Percentiles rank a stretch among this genome's conserved stretches.
Evolutionary conservation across 1,140 invertebrate species (phyloP).

Genomic region (Nephila pilipes): DNA sequence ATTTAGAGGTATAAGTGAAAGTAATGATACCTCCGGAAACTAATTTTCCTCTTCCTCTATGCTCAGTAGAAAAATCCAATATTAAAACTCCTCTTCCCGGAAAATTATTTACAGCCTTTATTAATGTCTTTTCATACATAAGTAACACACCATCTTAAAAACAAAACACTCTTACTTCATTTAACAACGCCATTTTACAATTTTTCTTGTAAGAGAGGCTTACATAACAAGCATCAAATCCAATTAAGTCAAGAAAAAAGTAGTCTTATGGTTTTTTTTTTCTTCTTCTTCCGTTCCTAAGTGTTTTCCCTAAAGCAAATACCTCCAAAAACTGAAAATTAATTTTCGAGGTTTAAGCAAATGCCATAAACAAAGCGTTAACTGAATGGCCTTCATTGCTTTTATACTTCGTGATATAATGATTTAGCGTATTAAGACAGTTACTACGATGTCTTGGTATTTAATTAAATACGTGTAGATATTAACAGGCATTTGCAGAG

Average conservation of each 20-base stretch:
- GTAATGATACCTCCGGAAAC: not conserved
- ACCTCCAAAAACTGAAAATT: slow-evolving; percentile 34
- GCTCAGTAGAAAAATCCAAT: not conserved
- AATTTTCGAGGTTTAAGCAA: slow-evolving; percentile 40
- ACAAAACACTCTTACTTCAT: not conserved
- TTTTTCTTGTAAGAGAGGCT: not conserved
- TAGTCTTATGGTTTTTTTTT: not conserved
- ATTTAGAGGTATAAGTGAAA: not conserved
- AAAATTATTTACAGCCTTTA: slow-evolving; percentile 1
- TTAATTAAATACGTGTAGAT: slow-evolving; percentile 59
- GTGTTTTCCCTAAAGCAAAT: not conserved
- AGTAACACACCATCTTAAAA: not conserved
- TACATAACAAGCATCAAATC: not conserved
- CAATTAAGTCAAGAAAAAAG: not conserved
- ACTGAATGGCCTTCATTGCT: not conserved
- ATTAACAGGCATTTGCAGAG: slow-evolving; percentile 38
- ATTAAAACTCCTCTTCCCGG: not conserved
- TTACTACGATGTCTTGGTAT: slow-evolving; percentile 24
- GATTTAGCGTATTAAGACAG: slow-evolving; percentile 22
- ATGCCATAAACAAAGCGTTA: slow-evolving; percentile 44
- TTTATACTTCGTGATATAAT: not conserved
- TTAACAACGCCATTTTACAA: not conserved
- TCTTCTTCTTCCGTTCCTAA: not conserved
- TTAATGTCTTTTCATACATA: not conserved
- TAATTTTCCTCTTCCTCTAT: not conserved